These are phyloP conservation scores for Toxotes jaculatrix DNA, from an alignment of 2,113 vertebrate genomes.

Conservation along the genomic window DNA sequence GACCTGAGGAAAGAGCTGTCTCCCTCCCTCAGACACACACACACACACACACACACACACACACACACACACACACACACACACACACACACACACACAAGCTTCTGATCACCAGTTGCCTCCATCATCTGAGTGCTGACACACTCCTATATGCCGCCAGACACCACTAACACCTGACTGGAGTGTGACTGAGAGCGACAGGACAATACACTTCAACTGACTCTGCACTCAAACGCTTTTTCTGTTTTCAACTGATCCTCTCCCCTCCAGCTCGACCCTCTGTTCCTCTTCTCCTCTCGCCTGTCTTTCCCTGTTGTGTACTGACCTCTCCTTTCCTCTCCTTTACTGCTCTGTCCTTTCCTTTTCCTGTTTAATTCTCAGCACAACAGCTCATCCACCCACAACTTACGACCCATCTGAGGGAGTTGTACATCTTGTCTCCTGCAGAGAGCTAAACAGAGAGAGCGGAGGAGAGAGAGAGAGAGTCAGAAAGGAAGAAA, in stretches of 20 bases:
- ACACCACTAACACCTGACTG: not conserved
- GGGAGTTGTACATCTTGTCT: conserved; percentile 22
- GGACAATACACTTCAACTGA: conserved; percentile 29
- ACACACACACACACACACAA: not conserved
- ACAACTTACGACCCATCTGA: conserved; percentile 7
- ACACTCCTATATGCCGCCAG: conserved; percentile 23
- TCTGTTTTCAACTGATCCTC: conserved; percentile 17
- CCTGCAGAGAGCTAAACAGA: not conserved
- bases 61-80: not conserved
- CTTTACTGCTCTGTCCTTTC: not conserved
- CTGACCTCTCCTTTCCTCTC: not conserved
- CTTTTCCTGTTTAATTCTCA: not conserved
- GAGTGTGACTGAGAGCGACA: conserved; percentile 46
- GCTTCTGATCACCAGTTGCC: conserved; percentile 42
- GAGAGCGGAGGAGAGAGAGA: not conserved
- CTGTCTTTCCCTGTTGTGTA: not conserved
- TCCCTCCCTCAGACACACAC: not conserved
- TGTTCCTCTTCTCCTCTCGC: not conserved
- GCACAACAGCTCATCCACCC: conserved; percentile 20
- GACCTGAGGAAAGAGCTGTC: not conserved
- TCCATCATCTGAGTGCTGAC: conserved; percentile 23
- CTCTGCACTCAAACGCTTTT: conserved; percentile 30
- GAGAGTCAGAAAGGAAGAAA: not conserved
- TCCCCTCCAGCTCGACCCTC: not conserved
- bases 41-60: too few species aligned